Conservation (phyloP, 1,140 invertebrate genomes). For the Hypsibius dujardini region DNA sequence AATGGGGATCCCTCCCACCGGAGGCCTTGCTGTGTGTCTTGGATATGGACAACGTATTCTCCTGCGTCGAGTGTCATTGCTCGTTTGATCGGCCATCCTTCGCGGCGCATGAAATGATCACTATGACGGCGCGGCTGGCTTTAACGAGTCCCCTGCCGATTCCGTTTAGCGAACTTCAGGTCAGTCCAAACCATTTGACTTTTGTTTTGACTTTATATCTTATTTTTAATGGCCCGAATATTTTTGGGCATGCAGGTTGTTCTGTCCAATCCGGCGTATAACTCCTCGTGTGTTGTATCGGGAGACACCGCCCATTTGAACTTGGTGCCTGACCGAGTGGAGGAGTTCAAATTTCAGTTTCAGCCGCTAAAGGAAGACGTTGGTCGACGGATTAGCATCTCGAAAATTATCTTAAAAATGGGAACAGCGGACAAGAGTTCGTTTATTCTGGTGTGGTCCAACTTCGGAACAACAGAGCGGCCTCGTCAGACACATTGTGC, state of each 20-base stretch:
- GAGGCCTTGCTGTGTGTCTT: background rate
- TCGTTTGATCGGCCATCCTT: background rate
- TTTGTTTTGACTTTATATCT: no score
- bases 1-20: background rate
- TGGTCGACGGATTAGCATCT: no score
- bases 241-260: no score
- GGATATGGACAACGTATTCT: background rate
- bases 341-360: conserved; percentile 4
- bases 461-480: no score
- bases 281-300: background rate
- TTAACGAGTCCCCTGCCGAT: background rate
- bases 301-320: background rate
- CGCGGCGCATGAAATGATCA: background rate
- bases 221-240: no score
- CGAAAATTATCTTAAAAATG: no score
- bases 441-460: no score
- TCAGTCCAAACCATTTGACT: no score
- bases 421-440: no score
- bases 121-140: background rate
- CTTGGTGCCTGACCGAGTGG: background rate
- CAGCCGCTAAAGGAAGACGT: background rate
- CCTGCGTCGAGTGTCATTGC: conserved; percentile 3
- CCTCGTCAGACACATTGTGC: background rate
- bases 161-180: background rate
- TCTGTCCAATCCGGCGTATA: background rate